Evolutionary conservation across 2,888 invertebrate genomes (phyloP).

Genomic region (Formica aserva): DNA sequence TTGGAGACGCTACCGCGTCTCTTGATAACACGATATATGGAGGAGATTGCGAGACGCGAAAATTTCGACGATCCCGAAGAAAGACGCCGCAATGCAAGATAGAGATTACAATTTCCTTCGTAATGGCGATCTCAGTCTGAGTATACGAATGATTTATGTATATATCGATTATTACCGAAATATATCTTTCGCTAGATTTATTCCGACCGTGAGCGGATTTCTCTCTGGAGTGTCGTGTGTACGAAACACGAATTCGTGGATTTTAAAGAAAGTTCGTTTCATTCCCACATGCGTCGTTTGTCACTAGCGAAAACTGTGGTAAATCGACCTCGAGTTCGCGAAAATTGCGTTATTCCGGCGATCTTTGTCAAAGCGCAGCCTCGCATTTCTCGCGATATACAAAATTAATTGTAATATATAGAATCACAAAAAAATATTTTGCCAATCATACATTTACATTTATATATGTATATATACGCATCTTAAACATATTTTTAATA

Average conservation of each 20-base stretch:
- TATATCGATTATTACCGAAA: conserved; percentile 70
- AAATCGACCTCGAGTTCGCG: conserved; percentile 65
- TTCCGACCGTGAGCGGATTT: conserved; percentile 62
- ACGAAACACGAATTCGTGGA: conserved; percentile 56
- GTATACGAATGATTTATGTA: conserved; percentile 70
- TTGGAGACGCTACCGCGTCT: not conserved
- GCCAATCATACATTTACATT: not conserved
- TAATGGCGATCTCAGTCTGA: conserved; percentile 27
- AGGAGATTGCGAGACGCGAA: not conserved
- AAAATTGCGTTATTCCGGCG: conserved; percentile 35
- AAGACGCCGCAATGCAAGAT: not conserved
- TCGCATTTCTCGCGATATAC: not conserved
- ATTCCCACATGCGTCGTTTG: conserved; percentile 55
- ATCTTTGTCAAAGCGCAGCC: conserved; percentile 32
- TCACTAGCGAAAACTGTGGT: conserved; percentile 40
- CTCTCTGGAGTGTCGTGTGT: conserved; percentile 64
- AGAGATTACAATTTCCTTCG: conserved; percentile 18
- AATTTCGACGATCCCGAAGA: no score
- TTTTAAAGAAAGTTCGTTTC: conserved; percentile 65
- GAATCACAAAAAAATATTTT: not conserved
- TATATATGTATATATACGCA: not conserved
- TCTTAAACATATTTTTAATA: not conserved
- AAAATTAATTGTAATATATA: not conserved
- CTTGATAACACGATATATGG: not conserved
- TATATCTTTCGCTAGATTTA: conserved; percentile 74